Evolutionary conservation across 2,113 vertebrate species (phyloP).

Genomic region (Loxodonta africana): DNA sequence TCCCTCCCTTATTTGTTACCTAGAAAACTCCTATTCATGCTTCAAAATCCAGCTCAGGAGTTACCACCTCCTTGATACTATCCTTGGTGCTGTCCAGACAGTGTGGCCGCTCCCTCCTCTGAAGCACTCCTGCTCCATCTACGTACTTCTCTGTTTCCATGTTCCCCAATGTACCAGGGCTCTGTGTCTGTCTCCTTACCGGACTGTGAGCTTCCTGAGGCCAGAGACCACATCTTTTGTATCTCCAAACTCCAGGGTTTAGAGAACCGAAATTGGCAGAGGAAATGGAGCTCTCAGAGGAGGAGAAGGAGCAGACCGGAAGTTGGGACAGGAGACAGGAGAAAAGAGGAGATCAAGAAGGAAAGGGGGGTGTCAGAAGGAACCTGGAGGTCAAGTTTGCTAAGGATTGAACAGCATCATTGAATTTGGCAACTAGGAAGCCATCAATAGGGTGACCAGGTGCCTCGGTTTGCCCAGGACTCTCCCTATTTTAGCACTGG

Average conservation of each 20-base stretch:
- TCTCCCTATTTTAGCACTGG: neutral
- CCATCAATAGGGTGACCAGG: neutral
- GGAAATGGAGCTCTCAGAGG: neutral
- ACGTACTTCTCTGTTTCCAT: rapidly evolving
- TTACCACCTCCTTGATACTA: neutral
- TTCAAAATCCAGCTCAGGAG: conserved; percentile 27
- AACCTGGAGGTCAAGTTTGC: neutral
- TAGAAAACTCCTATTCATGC: neutral
- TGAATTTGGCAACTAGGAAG: neutral
- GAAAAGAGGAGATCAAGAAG: neutral
- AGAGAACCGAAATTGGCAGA: neutral
- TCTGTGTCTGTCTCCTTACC: neutral
- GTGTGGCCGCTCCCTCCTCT: neutral
- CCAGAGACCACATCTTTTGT: neutral
- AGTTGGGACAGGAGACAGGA: neutral
- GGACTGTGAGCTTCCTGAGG: neutral
- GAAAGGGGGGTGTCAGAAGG: neutral
- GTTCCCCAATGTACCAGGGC: neutral
- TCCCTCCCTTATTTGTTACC: neutral
- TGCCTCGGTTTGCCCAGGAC: neutral
- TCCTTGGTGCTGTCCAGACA: neutral
- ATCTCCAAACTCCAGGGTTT: neutral
- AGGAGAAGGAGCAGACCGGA: neutral
- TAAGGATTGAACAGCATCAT: neutral
- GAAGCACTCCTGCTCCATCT: neutral